A percentile compares a stretch with the other conserved stretches of the same genome.
These are phyloP conservation scores for Nomada hirtipes DNA, from an alignment of 2,888 invertebrate species.

Conservation along the genomic window DNA sequence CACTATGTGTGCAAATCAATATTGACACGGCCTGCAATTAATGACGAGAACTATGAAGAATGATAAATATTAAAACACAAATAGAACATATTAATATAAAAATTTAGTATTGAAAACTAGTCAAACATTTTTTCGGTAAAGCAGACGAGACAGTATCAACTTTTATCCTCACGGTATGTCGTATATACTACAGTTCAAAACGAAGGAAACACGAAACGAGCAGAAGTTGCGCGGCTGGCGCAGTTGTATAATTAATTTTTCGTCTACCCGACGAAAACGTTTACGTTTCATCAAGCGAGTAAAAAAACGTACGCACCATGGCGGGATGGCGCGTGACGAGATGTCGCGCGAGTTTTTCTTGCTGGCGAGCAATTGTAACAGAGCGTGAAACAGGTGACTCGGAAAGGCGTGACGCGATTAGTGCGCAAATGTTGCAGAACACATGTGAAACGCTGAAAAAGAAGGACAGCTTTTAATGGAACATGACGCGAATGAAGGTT, in stretches of 20 bases:
- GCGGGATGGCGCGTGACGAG: conserved; percentile 21
- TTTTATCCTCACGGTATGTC: background rate
- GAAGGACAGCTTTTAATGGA: conserved; percentile 19
- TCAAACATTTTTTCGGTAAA: no score
- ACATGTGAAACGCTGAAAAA: background rate
- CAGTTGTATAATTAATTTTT: conserved; percentile 37
- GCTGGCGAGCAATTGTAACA: conserved; percentile 8
- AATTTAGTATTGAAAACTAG: no score
- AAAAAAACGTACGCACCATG: conserved; percentile 8
- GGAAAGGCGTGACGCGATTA: conserved; percentile 19
- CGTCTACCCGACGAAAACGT: conserved; percentile 11
- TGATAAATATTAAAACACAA: no score
- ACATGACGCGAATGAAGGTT: background rate
- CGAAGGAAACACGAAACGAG: conserved; percentile 2
- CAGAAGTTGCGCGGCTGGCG: background rate
- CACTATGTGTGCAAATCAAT: no score
- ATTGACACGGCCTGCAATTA: no score
- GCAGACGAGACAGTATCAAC: background rate
- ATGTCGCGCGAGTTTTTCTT: conserved; percentile 9
- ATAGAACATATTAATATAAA: no score
- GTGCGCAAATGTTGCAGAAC: conserved; percentile 27
- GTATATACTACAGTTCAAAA: background rate
- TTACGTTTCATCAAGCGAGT: conserved; percentile 18
- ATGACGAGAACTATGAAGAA: no score
- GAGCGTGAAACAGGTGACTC: conserved; percentile 9